A percentile compares a stretch with the other conserved stretches of the same genome.
These are phyloP conservation scores for Neolamprologus longior DNA, from an alignment of 2,113 vertebrate genomes.

Conservation along the genomic window DNA sequence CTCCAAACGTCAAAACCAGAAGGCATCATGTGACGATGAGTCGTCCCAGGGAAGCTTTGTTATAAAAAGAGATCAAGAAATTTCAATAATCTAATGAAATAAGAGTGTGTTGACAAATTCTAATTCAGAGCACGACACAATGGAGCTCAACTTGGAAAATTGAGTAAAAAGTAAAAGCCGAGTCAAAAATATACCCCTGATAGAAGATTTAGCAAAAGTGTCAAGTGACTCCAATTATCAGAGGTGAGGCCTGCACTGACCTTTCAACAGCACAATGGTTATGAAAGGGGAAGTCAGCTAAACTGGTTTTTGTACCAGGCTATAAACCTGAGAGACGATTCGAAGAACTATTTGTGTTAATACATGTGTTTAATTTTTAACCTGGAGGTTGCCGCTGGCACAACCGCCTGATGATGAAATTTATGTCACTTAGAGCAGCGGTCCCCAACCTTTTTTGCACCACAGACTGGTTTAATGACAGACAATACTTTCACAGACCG, in stretches of 20 bases:
- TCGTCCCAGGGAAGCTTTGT: background rate
- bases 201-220: background rate
- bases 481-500: rapidly evolving
- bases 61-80: background rate
- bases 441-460: background rate
- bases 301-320: background rate
- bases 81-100: background rate
- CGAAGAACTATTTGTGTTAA: background rate
- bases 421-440: background rate
- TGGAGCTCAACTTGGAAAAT: background rate
- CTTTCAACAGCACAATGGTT: background rate
- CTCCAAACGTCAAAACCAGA: background rate
- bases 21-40: background rate
- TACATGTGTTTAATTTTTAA: background rate
- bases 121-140: background rate
- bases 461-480: background rate
- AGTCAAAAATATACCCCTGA: background rate
- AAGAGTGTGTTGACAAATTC: background rate
- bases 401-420: background rate
- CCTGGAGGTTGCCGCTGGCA: background rate
- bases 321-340: background rate
- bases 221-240: background rate
- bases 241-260: background rate
- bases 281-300: background rate
- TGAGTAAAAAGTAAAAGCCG: background rate